phyloP scores from a whole-genome alignment of 2,888 invertebrate species.

The Dryobotodes eremita region DNA sequence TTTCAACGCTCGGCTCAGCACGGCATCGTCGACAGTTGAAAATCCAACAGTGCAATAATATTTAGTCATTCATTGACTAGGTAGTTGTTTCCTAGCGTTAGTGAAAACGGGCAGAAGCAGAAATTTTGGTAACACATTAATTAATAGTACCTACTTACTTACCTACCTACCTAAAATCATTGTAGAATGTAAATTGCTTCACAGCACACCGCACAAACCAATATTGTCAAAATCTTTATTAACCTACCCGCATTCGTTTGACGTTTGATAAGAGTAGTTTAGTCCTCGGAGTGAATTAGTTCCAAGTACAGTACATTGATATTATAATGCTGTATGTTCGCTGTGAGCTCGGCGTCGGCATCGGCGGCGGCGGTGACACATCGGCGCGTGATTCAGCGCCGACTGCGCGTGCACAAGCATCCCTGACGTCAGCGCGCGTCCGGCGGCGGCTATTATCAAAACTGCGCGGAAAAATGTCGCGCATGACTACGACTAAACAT shows the following conservation, averaged over 20 bases:
- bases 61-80: not conserved
- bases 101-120: not conserved
- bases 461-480: conserved; percentile 45
- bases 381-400: conserved; percentile 85
- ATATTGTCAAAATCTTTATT: conserved; percentile 76
- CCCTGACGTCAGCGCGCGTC: conserved; percentile 87
- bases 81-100: not conserved
- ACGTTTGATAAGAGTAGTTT: conserved; percentile 37
- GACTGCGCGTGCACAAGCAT: conserved; percentile 83
- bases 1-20: not conserved
- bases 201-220: conserved; percentile 2
- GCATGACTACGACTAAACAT: not conserved
- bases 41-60: not conserved
- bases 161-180: conserved; percentile 11
- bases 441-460: conserved; percentile 81
- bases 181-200: not conserved
- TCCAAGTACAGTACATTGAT: conserved; percentile 43
- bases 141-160: not conserved
- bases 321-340: conserved; percentile 36
- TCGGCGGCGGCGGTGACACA: conserved; percentile 82
- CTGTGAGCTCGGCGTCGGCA: conserved; percentile 34
- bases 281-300: conserved; percentile 33
- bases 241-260: conserved; percentile 63
- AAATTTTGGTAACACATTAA: not conserved
- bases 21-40: not conserved